Percentiles rank a stretch among this genome's conserved stretches.
These are phyloP conservation scores for Lepus townsendii DNA, from an alignment of 2,797 vertebrate genomes.

Conservation along the genomic window DNA sequence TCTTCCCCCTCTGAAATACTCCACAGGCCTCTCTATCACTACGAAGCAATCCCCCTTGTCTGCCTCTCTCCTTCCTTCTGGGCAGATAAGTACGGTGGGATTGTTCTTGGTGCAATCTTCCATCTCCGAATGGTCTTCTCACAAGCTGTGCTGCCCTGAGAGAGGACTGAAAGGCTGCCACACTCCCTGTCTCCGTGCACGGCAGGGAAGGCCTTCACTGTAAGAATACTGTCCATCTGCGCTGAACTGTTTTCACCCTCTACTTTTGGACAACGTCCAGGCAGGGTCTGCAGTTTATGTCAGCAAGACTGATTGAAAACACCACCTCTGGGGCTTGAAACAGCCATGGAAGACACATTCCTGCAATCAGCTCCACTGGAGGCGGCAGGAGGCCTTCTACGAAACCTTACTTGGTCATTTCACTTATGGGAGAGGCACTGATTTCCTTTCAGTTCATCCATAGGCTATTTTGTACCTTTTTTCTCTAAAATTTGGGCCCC, in stretches of 20 bases:
- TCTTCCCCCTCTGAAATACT: not conserved
- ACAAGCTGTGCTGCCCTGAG: conserved; percentile 21
- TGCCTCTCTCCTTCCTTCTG: not conserved
- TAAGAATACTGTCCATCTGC: conserved; percentile 40
- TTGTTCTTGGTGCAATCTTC: conserved; percentile 9
- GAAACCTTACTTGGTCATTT: conserved; percentile 19
- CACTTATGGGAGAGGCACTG: not conserved
- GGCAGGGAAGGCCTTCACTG: conserved; percentile 63
- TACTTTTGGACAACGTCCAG: conserved; percentile 77
- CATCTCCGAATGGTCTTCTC: not conserved
- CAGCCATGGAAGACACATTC: conserved; percentile 55
- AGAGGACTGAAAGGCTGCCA: conserved; percentile 59
- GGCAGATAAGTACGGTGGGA: conserved; percentile 43
- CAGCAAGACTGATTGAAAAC: conserved; percentile 80
- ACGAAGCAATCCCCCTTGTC: conserved; percentile 6
- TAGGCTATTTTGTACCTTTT: not conserved
- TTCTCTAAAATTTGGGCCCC: conserved; percentile 40
- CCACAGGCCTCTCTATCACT: conserved; percentile 5
- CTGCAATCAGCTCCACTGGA: conserved; percentile 52
- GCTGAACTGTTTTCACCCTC: conserved; percentile 68
- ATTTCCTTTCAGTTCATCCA: conserved; percentile 53
- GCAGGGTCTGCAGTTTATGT: conserved; percentile 73
- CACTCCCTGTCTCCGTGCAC: conserved; percentile 39
- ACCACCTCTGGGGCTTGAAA: conserved; percentile 75
- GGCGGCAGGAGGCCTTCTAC: conserved; percentile 37